Conservation (phyloP, 2,888 invertebrate species). For the Drosophila putrida region DNA sequence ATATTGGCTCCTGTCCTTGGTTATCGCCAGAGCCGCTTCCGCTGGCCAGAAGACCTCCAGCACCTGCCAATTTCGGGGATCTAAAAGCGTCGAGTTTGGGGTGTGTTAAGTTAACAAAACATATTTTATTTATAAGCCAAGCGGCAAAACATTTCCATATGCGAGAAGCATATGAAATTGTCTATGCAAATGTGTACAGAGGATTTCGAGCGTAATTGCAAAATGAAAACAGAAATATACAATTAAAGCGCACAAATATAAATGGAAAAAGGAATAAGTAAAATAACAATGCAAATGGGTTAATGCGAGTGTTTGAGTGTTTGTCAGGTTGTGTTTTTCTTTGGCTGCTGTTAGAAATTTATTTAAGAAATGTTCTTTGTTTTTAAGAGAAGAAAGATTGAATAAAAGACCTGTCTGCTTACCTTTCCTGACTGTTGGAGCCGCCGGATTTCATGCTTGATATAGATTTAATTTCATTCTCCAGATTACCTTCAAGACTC, state of each 20-base stretch:
- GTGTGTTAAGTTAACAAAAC: constrained; percentile 24
- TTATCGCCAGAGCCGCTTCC: constrained; percentile 79
- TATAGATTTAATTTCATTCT: constrained; percentile 96
- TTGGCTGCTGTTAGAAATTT: constrained; percentile 24
- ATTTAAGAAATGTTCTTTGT: neutral
- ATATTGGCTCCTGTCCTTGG: constrained; percentile 93
- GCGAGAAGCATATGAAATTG: constrained; percentile 11
- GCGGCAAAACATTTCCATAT: constrained; percentile 22
- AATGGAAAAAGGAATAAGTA: constrained; percentile 23
- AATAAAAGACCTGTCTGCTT: constrained; percentile 52
- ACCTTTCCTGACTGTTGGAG: constrained; percentile 92
- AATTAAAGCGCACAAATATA: constrained; percentile 46
- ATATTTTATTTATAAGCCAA: constrained; percentile 25
- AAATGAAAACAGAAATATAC: constrained; percentile 27
- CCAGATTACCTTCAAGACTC: constrained; percentile 96
- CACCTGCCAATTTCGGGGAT: constrained; percentile 81
- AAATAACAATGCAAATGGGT: constrained; percentile 21
- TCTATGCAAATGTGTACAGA: constrained; percentile 16
- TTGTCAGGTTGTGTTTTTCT: constrained; percentile 16
- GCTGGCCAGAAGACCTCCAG: constrained; percentile 64
- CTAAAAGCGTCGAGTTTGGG: constrained; percentile 49
- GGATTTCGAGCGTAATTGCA: constrained; percentile 10
- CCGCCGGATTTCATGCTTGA: constrained; percentile 92
- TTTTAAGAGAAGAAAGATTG: neutral
- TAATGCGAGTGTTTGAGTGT: constrained; percentile 16